These are phyloP conservation scores for Apodemia duryi DNA, from an alignment of 2,888 invertebrate species.

Conservation along the genomic window DNA sequence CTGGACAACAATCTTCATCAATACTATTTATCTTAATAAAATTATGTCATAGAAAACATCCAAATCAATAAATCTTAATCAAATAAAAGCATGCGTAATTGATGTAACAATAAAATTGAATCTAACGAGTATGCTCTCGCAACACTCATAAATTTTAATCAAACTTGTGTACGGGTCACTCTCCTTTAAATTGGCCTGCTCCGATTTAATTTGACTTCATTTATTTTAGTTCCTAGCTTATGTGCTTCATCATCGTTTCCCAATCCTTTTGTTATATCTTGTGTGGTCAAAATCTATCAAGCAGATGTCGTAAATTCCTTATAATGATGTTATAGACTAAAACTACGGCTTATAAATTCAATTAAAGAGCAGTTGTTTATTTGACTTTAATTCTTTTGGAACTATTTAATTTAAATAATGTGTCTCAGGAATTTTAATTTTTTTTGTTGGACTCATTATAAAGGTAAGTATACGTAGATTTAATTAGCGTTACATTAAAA, in stretches of 20 bases:
- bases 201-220: slow-evolving; percentile 4
- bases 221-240: background rate
- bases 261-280: background rate
- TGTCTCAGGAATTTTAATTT: too few relatives aligned
- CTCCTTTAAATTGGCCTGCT: background rate
- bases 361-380: background rate
- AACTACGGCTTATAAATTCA: too few relatives aligned
- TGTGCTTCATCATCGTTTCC: background rate
- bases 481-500: too few relatives aligned
- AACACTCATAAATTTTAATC: slow-evolving; percentile 32
- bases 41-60: slow-evolving; percentile 15
- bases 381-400: background rate
- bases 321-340: background rate
- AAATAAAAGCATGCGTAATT: slow-evolving; percentile 16
- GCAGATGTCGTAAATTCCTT: background rate
- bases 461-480: too few relatives aligned
- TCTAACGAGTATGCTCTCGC: slow-evolving; percentile 19
- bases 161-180: background rate
- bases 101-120: slow-evolving; percentile 25
- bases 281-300: background rate
- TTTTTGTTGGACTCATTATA: too few relatives aligned
- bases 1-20: too few relatives aligned
- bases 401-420: background rate
- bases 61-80: slow-evolving; percentile 27
- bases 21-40: slow-evolving; percentile 1